These are phyloP conservation scores for Sitobion miscanthi DNA, from an alignment of 1,140 invertebrate species.

Conservation along the genomic window DNA sequence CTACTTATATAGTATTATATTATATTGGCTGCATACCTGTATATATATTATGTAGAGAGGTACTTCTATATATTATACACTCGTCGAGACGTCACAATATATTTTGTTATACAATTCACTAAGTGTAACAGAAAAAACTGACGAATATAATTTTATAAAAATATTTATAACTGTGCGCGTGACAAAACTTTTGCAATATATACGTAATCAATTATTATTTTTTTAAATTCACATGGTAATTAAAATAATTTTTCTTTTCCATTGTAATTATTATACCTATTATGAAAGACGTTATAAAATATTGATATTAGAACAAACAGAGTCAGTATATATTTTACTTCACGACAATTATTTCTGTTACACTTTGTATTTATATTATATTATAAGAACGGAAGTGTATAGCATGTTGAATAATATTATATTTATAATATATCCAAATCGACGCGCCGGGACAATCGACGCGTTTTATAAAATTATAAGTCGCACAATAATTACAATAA, in stretches of 20 bases:
- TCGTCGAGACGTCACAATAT: not conserved
- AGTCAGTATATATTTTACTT: not conserved
- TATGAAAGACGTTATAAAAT: not conserved
- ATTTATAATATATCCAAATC: not conserved
- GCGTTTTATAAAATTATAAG: not conserved
- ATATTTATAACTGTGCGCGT: not conserved
- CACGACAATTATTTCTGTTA: too few species aligned
- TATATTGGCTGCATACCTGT: not conserved
- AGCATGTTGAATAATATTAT: too few species aligned
- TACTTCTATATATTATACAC: not conserved
- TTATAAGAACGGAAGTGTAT: not conserved
- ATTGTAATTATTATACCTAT: not conserved
- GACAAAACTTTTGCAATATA: not conserved
- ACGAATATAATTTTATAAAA: not conserved
- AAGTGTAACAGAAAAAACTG: not conserved
- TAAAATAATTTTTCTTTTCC: not conserved
- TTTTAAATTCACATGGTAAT: not conserved
- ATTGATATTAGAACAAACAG: not conserved
- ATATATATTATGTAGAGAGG: not conserved
- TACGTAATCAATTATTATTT: too few species aligned
- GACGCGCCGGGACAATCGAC: conserved; percentile 5
- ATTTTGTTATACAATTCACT: not conserved
- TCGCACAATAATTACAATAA: not conserved
- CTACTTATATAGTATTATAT: not conserved
- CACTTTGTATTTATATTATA: too few species aligned